Percentiles rank a stretch among this genome's conserved stretches.
These are phyloP conservation scores for Lithosia quadra DNA, from an alignment of 2,888 invertebrate genomes.

Conservation along the genomic window DNA sequence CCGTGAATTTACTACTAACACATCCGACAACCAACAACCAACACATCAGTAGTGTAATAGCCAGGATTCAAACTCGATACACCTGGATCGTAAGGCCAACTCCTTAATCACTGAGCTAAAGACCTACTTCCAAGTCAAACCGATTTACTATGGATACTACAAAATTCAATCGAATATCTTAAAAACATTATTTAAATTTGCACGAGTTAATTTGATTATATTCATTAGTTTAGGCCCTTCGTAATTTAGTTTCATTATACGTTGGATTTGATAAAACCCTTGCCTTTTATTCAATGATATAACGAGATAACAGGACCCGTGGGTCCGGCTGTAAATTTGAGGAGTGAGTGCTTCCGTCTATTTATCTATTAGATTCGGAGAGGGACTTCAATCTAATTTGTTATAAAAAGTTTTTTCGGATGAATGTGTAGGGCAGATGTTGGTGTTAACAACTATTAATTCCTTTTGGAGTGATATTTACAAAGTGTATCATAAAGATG, in stretches of 20 bases:
- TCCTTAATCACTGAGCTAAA: too few relatives aligned
- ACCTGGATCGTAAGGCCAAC: too few relatives aligned
- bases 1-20: too few relatives aligned
- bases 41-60: too few relatives aligned
- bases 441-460: neutral
- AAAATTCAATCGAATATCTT: slow-evolving; percentile 38
- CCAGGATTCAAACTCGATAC: too few relatives aligned
- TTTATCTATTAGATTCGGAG: slow-evolving; percentile 29
- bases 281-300: slow-evolving; percentile 69
- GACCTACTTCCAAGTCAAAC: neutral
- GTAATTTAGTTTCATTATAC: slow-evolving; percentile 63
- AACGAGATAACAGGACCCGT: slow-evolving; percentile 62
- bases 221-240: slow-evolving; percentile 53
- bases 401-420: slow-evolving; percentile 15
- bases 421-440: neutral
- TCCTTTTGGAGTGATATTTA: neutral
- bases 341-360: slow-evolving; percentile 43
- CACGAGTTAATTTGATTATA: slow-evolving; percentile 50
- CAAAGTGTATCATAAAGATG: too few relatives aligned
- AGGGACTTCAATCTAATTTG: slow-evolving; percentile 22
- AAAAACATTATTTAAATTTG: slow-evolving; percentile 42
- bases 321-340: slow-evolving; percentile 56
- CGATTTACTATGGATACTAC: neutral
- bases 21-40: too few relatives aligned
- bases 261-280: slow-evolving; percentile 66